Evolutionary conservation across 2,888 invertebrate genomes (phyloP).

Genomic region (Himalopsyche japonica): DNA sequence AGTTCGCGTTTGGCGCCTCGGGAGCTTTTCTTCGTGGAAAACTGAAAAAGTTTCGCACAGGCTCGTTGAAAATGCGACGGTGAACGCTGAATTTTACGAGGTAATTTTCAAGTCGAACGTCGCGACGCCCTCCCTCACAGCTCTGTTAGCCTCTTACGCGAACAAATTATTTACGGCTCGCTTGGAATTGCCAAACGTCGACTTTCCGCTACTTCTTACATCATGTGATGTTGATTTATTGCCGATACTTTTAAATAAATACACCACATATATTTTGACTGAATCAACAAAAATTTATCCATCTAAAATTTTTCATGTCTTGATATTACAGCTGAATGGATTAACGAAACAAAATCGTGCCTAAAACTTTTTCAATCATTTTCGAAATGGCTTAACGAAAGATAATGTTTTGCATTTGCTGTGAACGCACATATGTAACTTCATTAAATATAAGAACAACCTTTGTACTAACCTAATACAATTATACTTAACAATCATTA

Average conservation of each 20-base stretch:
- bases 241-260: no score
- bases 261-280: neutral
- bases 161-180: slow-evolving; percentile 27
- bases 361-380: no score
- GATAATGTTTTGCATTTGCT: no score
- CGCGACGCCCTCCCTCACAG: slow-evolving; percentile 20
- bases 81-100: slow-evolving; percentile 25
- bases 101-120: slow-evolving; percentile 24
- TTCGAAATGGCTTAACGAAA: no score
- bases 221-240: neutral
- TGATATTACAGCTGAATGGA: no score
- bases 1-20: neutral
- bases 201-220: neutral
- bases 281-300: no score
- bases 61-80: slow-evolving; percentile 21
- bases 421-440: no score
- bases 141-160: slow-evolving; percentile 7
- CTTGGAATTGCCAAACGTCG: neutral
- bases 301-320: no score
- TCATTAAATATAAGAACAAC: no score
- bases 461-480: no score
- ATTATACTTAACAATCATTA: no score
- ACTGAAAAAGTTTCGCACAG: neutral
- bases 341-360: no score
- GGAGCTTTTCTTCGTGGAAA: neutral